These are phyloP conservation scores for Philereme vetulata DNA, from an alignment of 2,888 invertebrate species.

Conservation along the genomic window DNA sequence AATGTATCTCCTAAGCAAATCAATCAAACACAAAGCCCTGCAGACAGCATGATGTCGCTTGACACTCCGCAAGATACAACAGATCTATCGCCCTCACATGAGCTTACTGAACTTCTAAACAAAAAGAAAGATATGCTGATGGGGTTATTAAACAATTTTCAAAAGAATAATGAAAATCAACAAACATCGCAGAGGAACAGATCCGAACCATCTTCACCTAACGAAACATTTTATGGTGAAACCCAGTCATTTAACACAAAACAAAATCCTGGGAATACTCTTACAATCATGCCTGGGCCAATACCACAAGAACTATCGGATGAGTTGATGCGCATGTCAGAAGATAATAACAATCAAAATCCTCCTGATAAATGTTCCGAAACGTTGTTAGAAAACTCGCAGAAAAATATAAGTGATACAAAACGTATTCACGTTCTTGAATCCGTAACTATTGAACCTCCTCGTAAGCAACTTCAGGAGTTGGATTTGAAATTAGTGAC, in stretches of 20 bases:
- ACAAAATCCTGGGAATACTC: slow-evolving; percentile 21
- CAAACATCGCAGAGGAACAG: slow-evolving; percentile 40
- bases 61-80: slow-evolving; percentile 38
- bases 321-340: slow-evolving; percentile 49
- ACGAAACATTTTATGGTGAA: slow-evolving; percentile 9
- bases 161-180: slow-evolving; percentile 47
- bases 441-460: slow-evolving; percentile 61
- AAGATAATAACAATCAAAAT: slow-evolving; percentile 32
- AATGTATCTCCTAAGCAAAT: slow-evolving; percentile 42
- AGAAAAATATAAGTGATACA: slow-evolving; percentile 53
- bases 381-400: slow-evolving; percentile 15
- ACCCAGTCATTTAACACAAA: slow-evolving; percentile 10
- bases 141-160: slow-evolving; percentile 59
- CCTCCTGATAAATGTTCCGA: slow-evolving; percentile 1
- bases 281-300: slow-evolving; percentile 39
- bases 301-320: slow-evolving; percentile 53
- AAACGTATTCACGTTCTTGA: slow-evolving; percentile 69
- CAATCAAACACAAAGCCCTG: slow-evolving; percentile 50
- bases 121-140: slow-evolving; percentile 61
- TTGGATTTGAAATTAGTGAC: slow-evolving; percentile 27
- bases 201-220: slow-evolving; percentile 25
- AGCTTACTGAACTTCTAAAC: slow-evolving; percentile 50
- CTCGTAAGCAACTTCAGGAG: slow-evolving; percentile 12
- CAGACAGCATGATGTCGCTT: slow-evolving; percentile 51
- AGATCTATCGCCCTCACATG: slow-evolving; percentile 36